A percentile compares a stretch with the other conserved stretches of the same genome.
These are phyloP conservation scores for Heteronetta atricapilla DNA, from an alignment of 2,113 vertebrate genomes.

Conservation along the genomic window DNA sequence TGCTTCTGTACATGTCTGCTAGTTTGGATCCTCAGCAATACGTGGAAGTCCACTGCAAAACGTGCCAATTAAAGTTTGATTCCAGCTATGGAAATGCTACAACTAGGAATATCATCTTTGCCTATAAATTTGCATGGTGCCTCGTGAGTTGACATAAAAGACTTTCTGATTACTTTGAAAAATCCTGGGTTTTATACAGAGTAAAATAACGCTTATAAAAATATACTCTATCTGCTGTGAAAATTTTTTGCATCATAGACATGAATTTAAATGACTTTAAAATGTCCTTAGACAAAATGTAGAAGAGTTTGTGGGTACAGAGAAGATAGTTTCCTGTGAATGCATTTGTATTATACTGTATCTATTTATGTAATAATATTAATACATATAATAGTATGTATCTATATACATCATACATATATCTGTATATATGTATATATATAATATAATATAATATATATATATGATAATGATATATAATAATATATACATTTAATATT, in stretches of 20 bases:
- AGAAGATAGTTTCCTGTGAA: not conserved
- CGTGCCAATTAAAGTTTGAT: not conserved
- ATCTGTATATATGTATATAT: no score
- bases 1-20: not conserved
- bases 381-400: no score
- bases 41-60: not conserved
- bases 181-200: not conserved
- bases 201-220: not conserved
- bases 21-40: fast-evolving
- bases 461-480: no score
- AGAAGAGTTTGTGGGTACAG: not conserved
- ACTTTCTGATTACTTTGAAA: not conserved
- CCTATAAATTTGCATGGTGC: not conserved
- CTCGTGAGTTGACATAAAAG: not conserved
- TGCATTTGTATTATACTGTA: not conserved
- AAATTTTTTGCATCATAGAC: not conserved
- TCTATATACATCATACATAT: no score
- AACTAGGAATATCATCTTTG: not conserved
- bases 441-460: no score
- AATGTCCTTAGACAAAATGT: not conserved
- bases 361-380: not conserved
- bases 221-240: not conserved
- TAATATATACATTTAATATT: no score
- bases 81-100: not conserved
- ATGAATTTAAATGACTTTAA: not conserved